These are phyloP conservation scores for Actinostola sp. DNA, from an alignment of 92 coral and sea anemone species.

Conservation along the genomic window DNA sequence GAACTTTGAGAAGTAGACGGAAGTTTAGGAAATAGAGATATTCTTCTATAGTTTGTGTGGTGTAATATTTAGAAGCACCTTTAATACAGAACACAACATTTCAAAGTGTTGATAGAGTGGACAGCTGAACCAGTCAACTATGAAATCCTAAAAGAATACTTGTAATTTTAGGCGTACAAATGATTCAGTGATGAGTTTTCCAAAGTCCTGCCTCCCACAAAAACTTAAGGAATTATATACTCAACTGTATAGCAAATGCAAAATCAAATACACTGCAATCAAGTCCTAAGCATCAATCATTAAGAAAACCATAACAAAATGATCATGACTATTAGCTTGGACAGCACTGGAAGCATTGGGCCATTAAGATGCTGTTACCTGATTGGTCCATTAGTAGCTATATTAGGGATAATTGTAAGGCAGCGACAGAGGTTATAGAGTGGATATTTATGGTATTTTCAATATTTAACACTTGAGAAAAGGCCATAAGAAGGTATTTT, in stretches of 20 bases:
- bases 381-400: conserved; percentile 17
- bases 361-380: conserved; percentile 1
- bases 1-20: no score
- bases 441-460: conserved; percentile 17
- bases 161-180: conserved; percentile 9
- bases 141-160: conserved; percentile 7
- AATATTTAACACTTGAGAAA: conserved; percentile 20
- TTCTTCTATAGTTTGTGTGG: neutral
- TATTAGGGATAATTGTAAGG: conserved; percentile 24
- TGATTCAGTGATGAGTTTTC: neutral
- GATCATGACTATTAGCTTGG: neutral
- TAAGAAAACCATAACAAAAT: neutral
- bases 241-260: no score
- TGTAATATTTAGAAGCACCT: neutral
- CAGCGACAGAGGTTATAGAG: neutral
- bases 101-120: neutral
- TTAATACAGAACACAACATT: neutral
- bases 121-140: conserved; percentile 5
- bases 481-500: neutral
- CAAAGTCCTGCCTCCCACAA: neutral
- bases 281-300: conserved; percentile 5
- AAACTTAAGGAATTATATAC: neutral
- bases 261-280: no score
- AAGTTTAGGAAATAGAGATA: no score
- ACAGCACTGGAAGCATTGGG: neutral